Evolutionary conservation across 2,113 vertebrate genomes (phyloP), one percentile per base, ranked within the genome.

Genomic region (Sinocyclocheilus anophthalmus): DNA sequence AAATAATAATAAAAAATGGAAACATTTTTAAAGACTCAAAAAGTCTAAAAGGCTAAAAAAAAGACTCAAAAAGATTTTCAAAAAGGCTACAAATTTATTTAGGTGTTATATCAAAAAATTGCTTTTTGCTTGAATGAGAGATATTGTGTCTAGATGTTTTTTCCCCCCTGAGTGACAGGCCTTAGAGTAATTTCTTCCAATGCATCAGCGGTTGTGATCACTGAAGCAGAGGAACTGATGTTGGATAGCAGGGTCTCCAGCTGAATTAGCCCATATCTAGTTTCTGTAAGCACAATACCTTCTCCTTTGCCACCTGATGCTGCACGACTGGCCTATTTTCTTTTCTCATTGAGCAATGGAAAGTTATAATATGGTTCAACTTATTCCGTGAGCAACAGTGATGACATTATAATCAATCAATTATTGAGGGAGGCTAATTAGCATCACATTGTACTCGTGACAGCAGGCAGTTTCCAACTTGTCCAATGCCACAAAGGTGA

Each of bases 311-410:
- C 76, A 93, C 86, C 86, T 90, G 89, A 93, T 90, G 55, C 83
- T 61, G 61, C 20, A 89, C 53, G 81, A 76, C 84, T 85, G 89
- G 89, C 86, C 87, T 87, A 88, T 91, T 90, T 93, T 86, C 90
- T 87, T 75, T 75, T 50, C 80, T 82, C 85, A 84, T 87, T 92
- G 90, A 92, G 79, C 33, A 57, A 80, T 87, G 76, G 80, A 86
- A 88, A 80, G 77, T 63, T 8, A 45, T 88, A 90, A 91, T 90
- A 84, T 91, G 81, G 89, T 83, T 91, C 90, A 90, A 65, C 84
- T 81, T 83, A 81, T 81, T 70, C 72, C 0, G 24, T 77, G 81
- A 73, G 37, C 61, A 24, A 16, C 33, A 20, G 59, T 72, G 70
- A 48, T 78, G 72, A 88, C 59, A 83, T 77, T 70, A 67, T 81